phyloP scores from a whole-genome alignment of 2,888 invertebrate genomes.

The Drosophila ustulata region DNA sequence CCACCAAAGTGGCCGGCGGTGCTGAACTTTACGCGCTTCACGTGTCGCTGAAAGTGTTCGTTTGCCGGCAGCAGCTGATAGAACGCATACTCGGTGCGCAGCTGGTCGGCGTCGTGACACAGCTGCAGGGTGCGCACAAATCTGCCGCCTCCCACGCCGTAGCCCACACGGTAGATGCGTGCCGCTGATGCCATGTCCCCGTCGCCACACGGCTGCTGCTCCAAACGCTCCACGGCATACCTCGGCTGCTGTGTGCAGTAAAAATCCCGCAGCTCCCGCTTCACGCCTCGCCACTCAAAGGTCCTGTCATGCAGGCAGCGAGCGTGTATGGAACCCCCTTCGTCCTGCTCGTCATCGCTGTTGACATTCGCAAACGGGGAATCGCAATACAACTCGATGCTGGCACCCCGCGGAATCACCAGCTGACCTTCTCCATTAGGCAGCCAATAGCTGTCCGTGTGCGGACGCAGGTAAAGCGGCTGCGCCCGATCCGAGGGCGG shows the following conservation, averaged over 20 bases:
- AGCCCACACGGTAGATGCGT: constrained; percentile 83
- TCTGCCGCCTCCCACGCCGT: constrained; percentile 68
- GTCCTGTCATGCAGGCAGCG: constrained; percentile 68
- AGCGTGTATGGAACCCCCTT: constrained; percentile 47
- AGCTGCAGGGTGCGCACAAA: constrained; percentile 84
- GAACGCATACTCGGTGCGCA: constrained; percentile 83
- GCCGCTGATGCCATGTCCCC: constrained; percentile 25
- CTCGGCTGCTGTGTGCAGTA: constrained; percentile 59
- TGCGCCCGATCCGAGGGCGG: constrained; percentile 87
- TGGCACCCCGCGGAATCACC: constrained; percentile 68
- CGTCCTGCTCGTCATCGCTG: constrained; percentile 19
- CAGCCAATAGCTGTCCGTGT: constrained; percentile 77
- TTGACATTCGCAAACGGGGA: constrained; percentile 52
- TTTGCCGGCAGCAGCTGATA: constrained; percentile 83
- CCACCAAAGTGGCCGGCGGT: constrained; percentile 81
- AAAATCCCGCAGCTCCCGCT: constrained; percentile 67
- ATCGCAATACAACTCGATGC: constrained; percentile 81
- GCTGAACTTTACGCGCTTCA: constrained; percentile 83
- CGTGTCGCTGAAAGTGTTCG: constrained; percentile 84
- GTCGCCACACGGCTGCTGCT: constrained; percentile 57
- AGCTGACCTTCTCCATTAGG: constrained; percentile 76
- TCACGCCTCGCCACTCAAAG: constrained; percentile 65
- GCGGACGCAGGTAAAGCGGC: constrained; percentile 86
- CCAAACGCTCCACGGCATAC: constrained; percentile 67
- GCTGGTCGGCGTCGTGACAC: constrained; percentile 83